These are phyloP conservation scores for Salvator merianae DNA, from an alignment of 2,113 vertebrate species.

Conservation along the genomic window DNA sequence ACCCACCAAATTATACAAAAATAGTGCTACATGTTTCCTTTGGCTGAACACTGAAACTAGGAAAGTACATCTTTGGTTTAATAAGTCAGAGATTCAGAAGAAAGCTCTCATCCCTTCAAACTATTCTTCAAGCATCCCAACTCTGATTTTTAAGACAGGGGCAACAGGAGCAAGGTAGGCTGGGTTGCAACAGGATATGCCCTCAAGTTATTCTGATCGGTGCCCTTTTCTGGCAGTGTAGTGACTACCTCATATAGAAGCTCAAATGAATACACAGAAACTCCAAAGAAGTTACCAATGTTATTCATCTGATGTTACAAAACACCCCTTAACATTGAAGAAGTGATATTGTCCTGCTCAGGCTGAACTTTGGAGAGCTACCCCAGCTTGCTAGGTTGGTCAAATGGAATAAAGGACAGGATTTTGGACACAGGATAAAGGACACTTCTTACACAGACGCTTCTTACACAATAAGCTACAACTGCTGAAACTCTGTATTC, in stretches of 20 bases:
- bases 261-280: no score
- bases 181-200: no score
- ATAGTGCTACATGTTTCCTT: constrained; percentile 36
- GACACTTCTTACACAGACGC: no score
- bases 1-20: constrained; percentile 35
- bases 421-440: no score
- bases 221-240: no score
- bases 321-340: neutral
- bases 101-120: neutral
- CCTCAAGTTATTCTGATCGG: no score
- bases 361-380: neutral
- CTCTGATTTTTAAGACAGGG: no score
- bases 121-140: no score
- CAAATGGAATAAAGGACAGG: neutral
- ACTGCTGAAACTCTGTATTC: no score
- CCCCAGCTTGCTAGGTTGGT: neutral
- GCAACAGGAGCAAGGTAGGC: no score
- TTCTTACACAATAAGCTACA: no score
- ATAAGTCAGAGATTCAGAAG: constrained; percentile 42
- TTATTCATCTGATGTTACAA: neutral
- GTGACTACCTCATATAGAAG: no score
- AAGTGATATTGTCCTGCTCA: neutral
- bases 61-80: constrained; percentile 27
- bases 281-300: neutral
- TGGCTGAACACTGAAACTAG: constrained; percentile 38